Evolutionary conservation across 2,113 vertebrate genomes (phyloP), one percentile per base, ranked within the genome.

Genomic region (Diadophis punctatus): DNA sequence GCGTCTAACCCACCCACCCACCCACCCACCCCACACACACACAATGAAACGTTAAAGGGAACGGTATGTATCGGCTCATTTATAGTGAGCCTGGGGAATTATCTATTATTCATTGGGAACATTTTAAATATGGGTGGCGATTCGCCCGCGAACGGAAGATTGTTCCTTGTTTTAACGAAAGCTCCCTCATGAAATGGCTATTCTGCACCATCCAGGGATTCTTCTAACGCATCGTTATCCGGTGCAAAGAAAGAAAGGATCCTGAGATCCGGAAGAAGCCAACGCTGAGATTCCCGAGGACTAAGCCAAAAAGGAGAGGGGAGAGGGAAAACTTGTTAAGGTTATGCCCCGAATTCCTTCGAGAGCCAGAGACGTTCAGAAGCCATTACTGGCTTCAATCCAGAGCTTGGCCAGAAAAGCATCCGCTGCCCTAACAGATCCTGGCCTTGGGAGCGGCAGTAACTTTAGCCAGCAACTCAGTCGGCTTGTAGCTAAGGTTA

Each of bases 401-500:
- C 92, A 91, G 90, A 90, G 86, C 25, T 39, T 89, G 88, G 92
- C 48, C 89, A 46, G 34, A 27, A n/a, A 39, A 27, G 46, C 25
- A 25, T 2, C 90, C 55, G 11, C 93, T 88, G 93, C 93, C 34
- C 52, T n/a, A 14, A 87, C 20, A 91, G 94, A 90, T 92, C 49
- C 88, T 80, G 1, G 68, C 95, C 12, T 93, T 91, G 55, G 90
- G 86, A 30, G 22, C 1, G 0, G 90, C 90, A 30, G 23, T 91
- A 94, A 95, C 94, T 94, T 93, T 95, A 91, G 94, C 91, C 93
- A 94, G 96, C 94, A 93, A 93, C 93, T 92, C 43, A 85, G 85
- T 39, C 34, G 74, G 74, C 18, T 43, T 22, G 34, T 43, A 43
- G 18, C 34, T 80, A 93, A 92, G 85, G 49, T 49, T 43, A 23